Evolutionary conservation across 2,888 invertebrate genomes (phyloP), one percentile per base, ranked within the genome.

Genomic region (Aphidius colemani): DNA sequence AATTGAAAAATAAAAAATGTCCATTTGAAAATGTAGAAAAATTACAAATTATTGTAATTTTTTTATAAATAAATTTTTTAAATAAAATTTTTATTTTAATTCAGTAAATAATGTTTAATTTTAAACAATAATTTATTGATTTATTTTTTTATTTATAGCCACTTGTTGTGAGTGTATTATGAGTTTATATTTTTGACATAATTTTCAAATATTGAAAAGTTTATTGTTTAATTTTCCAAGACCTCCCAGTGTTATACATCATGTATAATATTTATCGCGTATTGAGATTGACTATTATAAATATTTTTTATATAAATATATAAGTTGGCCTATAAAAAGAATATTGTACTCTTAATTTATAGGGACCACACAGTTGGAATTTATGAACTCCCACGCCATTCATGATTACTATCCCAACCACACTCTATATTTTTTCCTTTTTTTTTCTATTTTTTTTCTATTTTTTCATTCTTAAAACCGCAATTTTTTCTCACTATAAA

Each of bases 221-320:
- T 10, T 39, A 44, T 57, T 46, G 45, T 30, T 30, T 30, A 30
- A 30, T 30, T 63, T 41, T 44, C 7, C 11, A 41, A 43, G 53
- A 68, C 70, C 73, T 74, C 71, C 74, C 70, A 73, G 75, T 71
- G 68, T 70, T 71, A 66, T 66, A 75, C 71, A 71, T 69, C 70
- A 70, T 67, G 70, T 45, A 51, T 69, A 71, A 70, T 70, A 72
- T 70, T 73, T 73, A 70, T 68, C 68, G 69, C 66, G 59, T 66
- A 71, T 71, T 70, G 69, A 66, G 70, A 69, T 67, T 49, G 65
- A 63, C 70, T 75, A 78, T 78, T 79, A 79, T 79, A 79, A 7
- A 9, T 11, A 50, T 18, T 8, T 18, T 50, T 18, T 18, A n/a
- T 7, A 50, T 13, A 13, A 7, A 50, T 50, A 50, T 50, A 11